Conservation (phyloP, 2,113 vertebrate genomes). For the Pionites leucogaster region DNA sequence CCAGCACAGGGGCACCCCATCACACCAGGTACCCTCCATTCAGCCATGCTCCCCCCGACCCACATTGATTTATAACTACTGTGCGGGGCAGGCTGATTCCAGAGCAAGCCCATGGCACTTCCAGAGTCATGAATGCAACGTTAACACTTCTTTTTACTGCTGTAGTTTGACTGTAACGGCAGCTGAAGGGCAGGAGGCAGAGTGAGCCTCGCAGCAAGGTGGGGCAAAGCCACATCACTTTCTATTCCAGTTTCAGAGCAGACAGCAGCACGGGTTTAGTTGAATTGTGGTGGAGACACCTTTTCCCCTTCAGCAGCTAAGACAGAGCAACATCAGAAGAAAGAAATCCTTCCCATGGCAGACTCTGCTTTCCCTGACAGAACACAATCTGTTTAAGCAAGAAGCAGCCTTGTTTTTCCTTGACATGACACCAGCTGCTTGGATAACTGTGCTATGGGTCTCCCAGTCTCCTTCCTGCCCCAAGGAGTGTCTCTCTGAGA, state of each 20-base stretch:
- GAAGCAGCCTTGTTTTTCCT: neutral
- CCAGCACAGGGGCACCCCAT: neutral
- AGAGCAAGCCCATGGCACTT: neutral
- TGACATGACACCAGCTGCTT: neutral
- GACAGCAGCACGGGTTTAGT: neutral
- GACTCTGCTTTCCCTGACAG: neutral
- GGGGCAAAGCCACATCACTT: neutral
- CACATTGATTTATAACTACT: too few species aligned
- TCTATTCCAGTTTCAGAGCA: neutral
- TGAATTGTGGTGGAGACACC: neutral
- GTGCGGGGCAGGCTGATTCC: neutral
- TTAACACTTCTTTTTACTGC: neutral
- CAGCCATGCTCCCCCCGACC: neutral
- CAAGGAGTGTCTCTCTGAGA: constrained; percentile 19
- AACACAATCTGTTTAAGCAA: neutral
- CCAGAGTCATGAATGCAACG: rapidly evolving
- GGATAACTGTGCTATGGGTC: neutral
- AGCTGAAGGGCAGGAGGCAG: constrained; percentile 1
- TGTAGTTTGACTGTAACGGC: neutral
- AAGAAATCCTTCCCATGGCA: neutral
- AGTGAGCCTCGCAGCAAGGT: neutral
- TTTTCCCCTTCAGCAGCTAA: neutral
- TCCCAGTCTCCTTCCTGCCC: constrained; percentile 3
- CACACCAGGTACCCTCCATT: neutral
- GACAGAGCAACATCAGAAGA: neutral